phyloP scores from a whole-genome alignment of 1,140 invertebrate genomes.

The Saxidomus purpurata region DNA sequence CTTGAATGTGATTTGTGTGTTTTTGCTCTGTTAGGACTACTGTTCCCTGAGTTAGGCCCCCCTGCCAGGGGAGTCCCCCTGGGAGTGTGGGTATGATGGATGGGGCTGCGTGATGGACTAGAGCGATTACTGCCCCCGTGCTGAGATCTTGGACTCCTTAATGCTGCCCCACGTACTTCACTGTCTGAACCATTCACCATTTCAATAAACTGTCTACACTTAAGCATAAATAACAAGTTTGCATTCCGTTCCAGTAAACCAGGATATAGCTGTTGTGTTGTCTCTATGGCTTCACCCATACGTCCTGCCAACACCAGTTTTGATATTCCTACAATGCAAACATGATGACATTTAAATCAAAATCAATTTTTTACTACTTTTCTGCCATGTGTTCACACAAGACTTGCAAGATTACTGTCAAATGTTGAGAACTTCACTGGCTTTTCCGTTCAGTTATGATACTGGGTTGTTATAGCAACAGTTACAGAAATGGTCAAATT shows the following conservation, averaged over 20 bases:
- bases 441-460: no score
- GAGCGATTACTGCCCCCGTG: slow-evolving; percentile 78
- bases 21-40: slow-evolving; percentile 82
- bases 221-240: slow-evolving; percentile 97
- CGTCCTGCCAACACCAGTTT: slow-evolving; percentile 96
- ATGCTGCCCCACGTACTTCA: slow-evolving; percentile 82
- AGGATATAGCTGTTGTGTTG: slow-evolving; percentile 95
- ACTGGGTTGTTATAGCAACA: no score
- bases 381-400: no score
- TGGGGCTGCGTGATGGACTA: slow-evolving; percentile 79
- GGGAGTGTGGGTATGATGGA: slow-evolving; percentile 72
- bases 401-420: no score
- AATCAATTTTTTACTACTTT: no score
- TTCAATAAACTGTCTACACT: slow-evolving; percentile 99
- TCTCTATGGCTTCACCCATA: slow-evolving; percentile 98
- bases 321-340: slow-evolving; percentile 92
- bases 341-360: background rate
- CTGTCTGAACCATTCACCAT: slow-evolving; percentile 88
- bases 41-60: slow-evolving; percentile 68
- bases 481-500: no score
- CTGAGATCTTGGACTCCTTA: slow-evolving; percentile 79
- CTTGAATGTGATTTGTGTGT: slow-evolving; percentile 89
- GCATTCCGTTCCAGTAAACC: slow-evolving; percentile 95
- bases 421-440: no score
- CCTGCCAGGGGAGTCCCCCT: slow-evolving; percentile 64